Conservation (phyloP, 1,140 invertebrate species). For the Aleiodes sp. region DNA sequence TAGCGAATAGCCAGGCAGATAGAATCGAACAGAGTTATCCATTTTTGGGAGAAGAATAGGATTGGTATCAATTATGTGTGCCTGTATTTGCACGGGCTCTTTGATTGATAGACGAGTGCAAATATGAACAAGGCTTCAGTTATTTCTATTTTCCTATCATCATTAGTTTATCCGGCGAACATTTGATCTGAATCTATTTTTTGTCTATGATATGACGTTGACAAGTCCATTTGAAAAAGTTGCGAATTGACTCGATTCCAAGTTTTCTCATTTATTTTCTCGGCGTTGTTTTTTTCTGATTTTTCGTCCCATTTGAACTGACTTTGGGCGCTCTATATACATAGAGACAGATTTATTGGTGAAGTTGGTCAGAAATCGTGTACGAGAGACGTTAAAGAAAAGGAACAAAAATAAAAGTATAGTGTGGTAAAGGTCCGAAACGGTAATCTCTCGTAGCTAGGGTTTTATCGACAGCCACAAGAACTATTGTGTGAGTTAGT, state of each 20-base stretch:
- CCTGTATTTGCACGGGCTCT: too few species aligned
- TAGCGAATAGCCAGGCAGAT: too few species aligned
- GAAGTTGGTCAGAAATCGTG: conserved; percentile 21
- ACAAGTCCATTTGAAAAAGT: conserved; percentile 16
- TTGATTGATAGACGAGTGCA: too few species aligned
- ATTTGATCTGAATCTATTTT: background rate
- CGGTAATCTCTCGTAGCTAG: background rate
- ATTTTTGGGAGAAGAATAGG: too few species aligned
- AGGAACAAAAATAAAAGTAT: background rate
- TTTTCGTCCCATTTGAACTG: conserved; percentile 12
- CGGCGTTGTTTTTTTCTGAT: too few species aligned
- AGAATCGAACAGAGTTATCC: too few species aligned
- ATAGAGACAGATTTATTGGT: conserved; percentile 20
- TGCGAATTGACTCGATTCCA: conserved; percentile 2
- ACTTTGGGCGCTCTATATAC: background rate
- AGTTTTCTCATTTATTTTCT: background rate
- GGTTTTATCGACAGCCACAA: conserved; percentile 20
- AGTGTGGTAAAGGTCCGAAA: background rate
- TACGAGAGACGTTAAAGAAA: background rate
- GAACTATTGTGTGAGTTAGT: background rate
- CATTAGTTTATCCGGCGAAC: too few species aligned
- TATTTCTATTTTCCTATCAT: too few species aligned
- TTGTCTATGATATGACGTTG: background rate
- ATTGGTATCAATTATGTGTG: too few species aligned
- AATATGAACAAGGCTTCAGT: too few species aligned